Conservation (phyloP, 2,797 vertebrate species). For the Anguilla anguilla region DNA sequence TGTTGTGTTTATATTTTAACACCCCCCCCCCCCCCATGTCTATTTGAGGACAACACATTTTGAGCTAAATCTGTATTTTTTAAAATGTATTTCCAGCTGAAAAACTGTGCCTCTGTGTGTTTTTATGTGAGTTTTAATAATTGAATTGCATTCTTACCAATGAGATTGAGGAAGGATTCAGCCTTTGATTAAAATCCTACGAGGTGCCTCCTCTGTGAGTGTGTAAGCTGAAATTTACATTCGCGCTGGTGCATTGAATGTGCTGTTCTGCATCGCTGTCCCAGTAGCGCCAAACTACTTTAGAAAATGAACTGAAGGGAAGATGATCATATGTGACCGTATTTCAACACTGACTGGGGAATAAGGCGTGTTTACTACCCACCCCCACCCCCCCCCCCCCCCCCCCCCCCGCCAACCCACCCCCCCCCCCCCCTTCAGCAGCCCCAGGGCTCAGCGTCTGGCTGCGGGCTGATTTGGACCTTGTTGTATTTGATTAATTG, state of each 20-base stretch:
- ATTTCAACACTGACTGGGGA: background rate
- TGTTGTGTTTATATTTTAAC: too few species aligned
- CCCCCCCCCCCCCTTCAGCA: background rate
- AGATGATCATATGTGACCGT: background rate
- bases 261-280: background rate
- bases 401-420: too few species aligned
- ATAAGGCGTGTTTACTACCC: background rate
- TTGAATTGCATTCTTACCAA: background rate
- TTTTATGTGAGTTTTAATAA: background rate
- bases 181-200: background rate
- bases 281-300: background rate
- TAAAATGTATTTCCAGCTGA: background rate
- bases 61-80: too few species aligned
- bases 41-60: too few species aligned
- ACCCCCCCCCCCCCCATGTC: too few species aligned
- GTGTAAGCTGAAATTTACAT: background rate
- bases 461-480: background rate
- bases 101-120: background rate
- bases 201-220: background rate
- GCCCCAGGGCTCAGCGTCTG: background rate
- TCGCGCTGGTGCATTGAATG: background rate
- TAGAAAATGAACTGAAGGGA: background rate
- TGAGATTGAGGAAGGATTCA: background rate
- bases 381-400: too few species aligned
- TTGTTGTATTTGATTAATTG: conserved; percentile 3